phyloP scores from a whole-genome alignment of 2,113 vertebrate species.

The Neopipo cinnamomea region DNA sequence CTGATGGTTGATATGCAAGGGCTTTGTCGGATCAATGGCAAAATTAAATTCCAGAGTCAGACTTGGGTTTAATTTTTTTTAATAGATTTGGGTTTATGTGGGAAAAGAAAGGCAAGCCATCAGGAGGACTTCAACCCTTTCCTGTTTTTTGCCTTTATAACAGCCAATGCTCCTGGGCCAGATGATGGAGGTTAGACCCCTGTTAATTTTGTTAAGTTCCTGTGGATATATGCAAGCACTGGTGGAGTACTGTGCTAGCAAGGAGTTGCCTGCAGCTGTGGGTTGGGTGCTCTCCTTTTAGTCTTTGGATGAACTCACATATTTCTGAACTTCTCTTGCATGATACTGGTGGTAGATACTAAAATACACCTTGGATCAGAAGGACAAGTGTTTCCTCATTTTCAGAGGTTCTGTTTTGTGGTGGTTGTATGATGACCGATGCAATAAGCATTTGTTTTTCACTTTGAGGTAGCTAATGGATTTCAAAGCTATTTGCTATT shows the following conservation, averaged over 20 bases:
- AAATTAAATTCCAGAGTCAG: background rate
- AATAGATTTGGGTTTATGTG: background rate
- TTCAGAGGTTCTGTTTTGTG: background rate
- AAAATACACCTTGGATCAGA: background rate
- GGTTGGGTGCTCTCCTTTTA: background rate
- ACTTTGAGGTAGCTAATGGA: slow-evolving; percentile 46
- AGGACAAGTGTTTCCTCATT: background rate
- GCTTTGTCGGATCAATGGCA: background rate
- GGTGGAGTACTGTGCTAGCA: background rate
- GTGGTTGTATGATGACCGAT: background rate
- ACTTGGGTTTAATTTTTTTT: background rate
- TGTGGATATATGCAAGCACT: background rate
- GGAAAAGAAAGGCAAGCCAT: background rate
- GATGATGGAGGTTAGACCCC: background rate
- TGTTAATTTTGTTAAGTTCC: background rate
- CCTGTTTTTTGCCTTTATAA: background rate
- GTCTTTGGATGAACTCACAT: background rate
- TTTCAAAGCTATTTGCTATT: slow-evolving; percentile 42
- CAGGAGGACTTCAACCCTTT: background rate
- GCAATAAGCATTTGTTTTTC: slow-evolving; percentile 9
- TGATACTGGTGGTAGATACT: background rate
- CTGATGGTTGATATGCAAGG: background rate
- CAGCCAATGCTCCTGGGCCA: background rate
- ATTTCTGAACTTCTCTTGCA: background rate
- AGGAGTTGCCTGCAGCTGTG: background rate